Conservation (phyloP, 1,140 invertebrate genomes). For the Yoshiicerus persimilis region DNA sequence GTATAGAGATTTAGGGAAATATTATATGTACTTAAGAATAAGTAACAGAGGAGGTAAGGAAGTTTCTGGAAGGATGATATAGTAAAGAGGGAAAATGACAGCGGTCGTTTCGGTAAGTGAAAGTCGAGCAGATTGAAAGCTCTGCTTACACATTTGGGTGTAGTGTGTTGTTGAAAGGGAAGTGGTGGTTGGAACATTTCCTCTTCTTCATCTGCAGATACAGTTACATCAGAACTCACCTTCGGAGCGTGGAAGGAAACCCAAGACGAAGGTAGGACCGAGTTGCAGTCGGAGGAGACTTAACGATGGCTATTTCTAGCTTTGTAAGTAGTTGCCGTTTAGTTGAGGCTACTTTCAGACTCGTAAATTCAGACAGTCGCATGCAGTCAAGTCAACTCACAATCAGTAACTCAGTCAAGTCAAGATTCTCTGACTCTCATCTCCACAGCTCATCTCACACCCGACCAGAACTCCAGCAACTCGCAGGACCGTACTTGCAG, state of each 20-base stretch:
- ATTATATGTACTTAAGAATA: not conserved
- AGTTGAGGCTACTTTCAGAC: too few species aligned
- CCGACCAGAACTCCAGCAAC: not conserved
- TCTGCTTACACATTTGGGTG: not conserved
- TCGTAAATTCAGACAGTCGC: not conserved
- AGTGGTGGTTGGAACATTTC: not conserved
- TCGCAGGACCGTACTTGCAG: not conserved
- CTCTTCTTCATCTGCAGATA: not conserved
- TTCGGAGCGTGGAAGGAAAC: not conserved
- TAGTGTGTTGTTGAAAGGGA: not conserved
- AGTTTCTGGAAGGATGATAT: not conserved
- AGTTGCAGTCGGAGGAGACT: not conserved
- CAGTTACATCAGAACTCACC: not conserved
- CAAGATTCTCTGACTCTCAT: not conserved
- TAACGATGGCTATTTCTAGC: not conserved
- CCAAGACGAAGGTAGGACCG: not conserved
- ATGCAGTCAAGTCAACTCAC: not conserved
- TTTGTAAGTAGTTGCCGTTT: too few species aligned
- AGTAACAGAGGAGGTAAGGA: too few species aligned
- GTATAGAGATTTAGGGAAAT: not conserved
- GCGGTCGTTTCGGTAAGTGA: not conserved
- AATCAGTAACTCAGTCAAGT: not conserved
- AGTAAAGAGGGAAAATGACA: not conserved
- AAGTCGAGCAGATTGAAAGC: constrained; percentile 12
- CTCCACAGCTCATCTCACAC: not conserved